Evolutionary conservation across 2,888 invertebrate genomes (phyloP), one percentile per base, ranked within the genome.

Genomic region (Acrobasis consociella): DNA sequence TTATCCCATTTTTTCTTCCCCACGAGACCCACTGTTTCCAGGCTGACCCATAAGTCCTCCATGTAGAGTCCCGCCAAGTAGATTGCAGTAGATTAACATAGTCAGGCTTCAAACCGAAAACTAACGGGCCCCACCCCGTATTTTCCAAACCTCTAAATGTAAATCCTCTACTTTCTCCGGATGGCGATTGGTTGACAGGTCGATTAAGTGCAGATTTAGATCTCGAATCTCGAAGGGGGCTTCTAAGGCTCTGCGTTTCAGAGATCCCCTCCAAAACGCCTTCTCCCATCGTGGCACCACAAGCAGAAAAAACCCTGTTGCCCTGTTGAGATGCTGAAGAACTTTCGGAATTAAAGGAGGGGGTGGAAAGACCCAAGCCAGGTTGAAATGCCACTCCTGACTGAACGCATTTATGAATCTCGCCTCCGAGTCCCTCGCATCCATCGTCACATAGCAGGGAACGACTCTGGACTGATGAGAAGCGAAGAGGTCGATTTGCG

Each of bases 351-450:
- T 69, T 9, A 72, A 53, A 0, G 68, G 62, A 55, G 74, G 72
- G 49, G 70, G 73, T 0, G 74, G 72, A 15, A 71, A 72, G 0
- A 71, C 17, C 72, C 72, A 74, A 0, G 69, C 69, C 9, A 74
- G 62, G 0, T 15, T 46, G 62, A 63, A 72, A n/a, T 66, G n/a
- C 70, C 72, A 72, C 9, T 5, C 46, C 5, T 2, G 52, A 22
- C 46, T 55, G 63, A 70, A 68, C 0, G 69, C 72, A 8, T 13
- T 10, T 17, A 10, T 22, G 52, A 52, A 17, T 13, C 8, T n/a
- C 17, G 52, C 52, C 10, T 52, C 22, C 1, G 17, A 13, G 10
- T 52, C 31, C 13, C 10, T 52, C 10, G 22, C 52, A 52, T 52
- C 52, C 22, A 52, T 8, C 17, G 52, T 22, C 8, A 22, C 52